Conservation (phyloP, 2,888 invertebrate species). For the Troilus luridus region DNA sequence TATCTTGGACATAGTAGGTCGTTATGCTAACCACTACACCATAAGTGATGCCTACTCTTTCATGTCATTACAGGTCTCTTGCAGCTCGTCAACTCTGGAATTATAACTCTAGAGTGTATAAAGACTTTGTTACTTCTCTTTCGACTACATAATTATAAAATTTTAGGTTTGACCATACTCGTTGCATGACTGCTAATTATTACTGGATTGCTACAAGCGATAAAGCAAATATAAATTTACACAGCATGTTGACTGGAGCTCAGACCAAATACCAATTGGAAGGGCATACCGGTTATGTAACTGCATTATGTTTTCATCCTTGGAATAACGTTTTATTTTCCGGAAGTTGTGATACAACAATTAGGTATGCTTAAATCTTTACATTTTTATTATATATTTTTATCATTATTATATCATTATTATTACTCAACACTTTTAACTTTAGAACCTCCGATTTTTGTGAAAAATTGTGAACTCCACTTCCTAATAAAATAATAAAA, state of each 20-base stretch:
- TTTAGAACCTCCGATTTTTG: too few species aligned
- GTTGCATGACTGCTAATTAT: slow-evolving; percentile 10
- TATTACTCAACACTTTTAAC: too few species aligned
- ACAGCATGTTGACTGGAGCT: slow-evolving; percentile 20
- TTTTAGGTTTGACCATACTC: slow-evolving; percentile 45
- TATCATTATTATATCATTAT: too few species aligned
- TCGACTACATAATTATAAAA: background rate
- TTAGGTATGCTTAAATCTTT: background rate
- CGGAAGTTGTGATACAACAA: slow-evolving; percentile 44
- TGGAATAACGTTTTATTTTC: slow-evolving; percentile 11
- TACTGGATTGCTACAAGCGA: slow-evolving; percentile 38
- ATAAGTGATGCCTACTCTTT: too few species aligned
- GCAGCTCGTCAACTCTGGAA: too few species aligned
- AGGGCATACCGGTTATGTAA: slow-evolving; percentile 34
- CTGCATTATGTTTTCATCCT: slow-evolving; percentile 23
- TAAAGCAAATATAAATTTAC: background rate
- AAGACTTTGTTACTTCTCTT: background rate
- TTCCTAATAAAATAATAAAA: too few species aligned
- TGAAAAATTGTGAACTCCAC: too few species aligned
- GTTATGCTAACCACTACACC: too few species aligned
- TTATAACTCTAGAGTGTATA: too few species aligned
- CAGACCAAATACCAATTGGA: background rate
- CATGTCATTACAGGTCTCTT: too few species aligned
- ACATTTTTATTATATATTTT: too few species aligned
- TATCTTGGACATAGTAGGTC: too few species aligned